Base-by-base conservation (phyloP, 2,888 invertebrate genomes). In the Drosophila diplacantha region DNA sequence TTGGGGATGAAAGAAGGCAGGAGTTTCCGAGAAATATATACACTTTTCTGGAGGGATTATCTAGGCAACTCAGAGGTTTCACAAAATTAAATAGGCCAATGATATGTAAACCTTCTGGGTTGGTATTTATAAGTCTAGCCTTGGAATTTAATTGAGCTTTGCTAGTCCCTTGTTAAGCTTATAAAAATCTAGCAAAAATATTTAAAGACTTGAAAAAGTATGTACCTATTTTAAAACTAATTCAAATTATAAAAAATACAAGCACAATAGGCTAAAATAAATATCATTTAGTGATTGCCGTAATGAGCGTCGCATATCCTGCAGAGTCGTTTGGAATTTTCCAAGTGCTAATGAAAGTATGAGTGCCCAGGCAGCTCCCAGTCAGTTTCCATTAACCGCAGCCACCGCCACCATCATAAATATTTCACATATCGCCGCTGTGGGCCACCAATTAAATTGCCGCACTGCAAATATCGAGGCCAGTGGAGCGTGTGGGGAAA, bases 381-480 rank as follows among this genome's bases (percentile, higher is more conserved):
- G 31, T 51, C 24, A 18, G 34, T 63, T 63, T 51, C 39, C 53
- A 63, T 63, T 61, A 63, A 64, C 61, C 41, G 24, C 41, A 41
- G 35, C 29, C 41, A 29, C 24, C 50, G 24, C 22, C 41, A 24
- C 6, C 22, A 12, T 41, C 22, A 61, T 61, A 61, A 61, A 61
- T 61, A 61, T 61, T 61, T 63, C 53, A 61, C 29, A 63, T 51
- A 52, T 52, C 38, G 34, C 16, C 34, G 41, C 51, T 63, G 22
- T 34, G 39, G 35, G 64, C 53, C 39, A 31, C 31, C 61, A 61
- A 61, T 61, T 63, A 61, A 34, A 61, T 63, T 35, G 51, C 51
- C 51, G n/a, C 51, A 63, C 49, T 24, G 51, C 39, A 61, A 61
- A 61, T 61, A 50, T 51, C 41, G 52, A 11, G 34, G 16, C 34